Conservation (phyloP, 2,797 vertebrate genomes). For the Eospalax fontanierii region DNA sequence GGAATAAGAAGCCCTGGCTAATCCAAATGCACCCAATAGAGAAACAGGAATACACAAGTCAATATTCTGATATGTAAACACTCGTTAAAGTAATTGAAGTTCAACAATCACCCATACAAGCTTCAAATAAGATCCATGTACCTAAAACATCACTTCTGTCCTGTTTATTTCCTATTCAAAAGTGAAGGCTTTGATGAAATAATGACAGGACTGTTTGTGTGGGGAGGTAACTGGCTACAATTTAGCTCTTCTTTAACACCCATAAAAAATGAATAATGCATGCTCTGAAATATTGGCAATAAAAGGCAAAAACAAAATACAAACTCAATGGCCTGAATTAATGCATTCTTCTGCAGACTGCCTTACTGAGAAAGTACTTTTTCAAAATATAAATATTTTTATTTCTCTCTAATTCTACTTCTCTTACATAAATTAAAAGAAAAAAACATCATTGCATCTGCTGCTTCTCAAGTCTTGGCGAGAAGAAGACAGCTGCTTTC, state of each 20-base stretch:
- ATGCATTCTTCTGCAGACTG: conserved; percentile 80
- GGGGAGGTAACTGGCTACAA: not conserved
- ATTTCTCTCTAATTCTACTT: conserved; percentile 70
- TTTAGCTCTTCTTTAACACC: conserved; percentile 71
- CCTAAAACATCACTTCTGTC: not conserved
- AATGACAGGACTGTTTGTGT: not conserved
- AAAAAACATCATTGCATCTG: conserved; percentile 43
- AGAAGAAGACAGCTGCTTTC: conserved; percentile 37
- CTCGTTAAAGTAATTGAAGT: not conserved
- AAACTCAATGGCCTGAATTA: conserved; percentile 81
- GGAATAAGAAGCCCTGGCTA: not conserved
- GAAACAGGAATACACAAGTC: not conserved
- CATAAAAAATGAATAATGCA: conserved; percentile 85
- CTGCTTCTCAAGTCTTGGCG: conserved; percentile 4
- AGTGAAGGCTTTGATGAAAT: not conserved
- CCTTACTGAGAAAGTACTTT: conserved; percentile 74
- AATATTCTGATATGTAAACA: not conserved
- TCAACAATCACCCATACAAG: not conserved
- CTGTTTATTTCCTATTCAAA: not conserved
- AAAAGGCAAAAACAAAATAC: conserved; percentile 81
- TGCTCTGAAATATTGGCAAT: conserved; percentile 79
- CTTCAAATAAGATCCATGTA: conserved; percentile 1
- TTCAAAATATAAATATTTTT: conserved; percentile 76
- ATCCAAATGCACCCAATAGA: not conserved
- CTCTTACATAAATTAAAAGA: conserved; percentile 69